Base-by-base conservation (phyloP, 2,797 vertebrate species). In the Gymnoscopelus braueri region DNA sequence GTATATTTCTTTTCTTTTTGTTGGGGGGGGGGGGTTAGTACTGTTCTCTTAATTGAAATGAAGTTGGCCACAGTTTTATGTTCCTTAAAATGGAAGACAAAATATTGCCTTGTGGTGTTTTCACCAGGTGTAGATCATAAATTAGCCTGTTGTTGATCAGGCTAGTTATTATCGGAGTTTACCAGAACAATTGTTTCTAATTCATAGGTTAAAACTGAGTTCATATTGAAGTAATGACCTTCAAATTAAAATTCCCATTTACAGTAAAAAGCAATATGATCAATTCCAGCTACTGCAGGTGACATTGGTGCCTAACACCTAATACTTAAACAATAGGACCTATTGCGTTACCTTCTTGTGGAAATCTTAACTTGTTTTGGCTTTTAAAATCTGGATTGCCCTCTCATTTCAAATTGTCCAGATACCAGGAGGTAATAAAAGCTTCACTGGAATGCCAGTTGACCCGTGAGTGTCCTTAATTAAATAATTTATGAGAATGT, bases 251-350 rank as follows among this genome's bases (percentile, higher is more conserved):
- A 60, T 61, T 84, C 74, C 19, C 77, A 79, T 44, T 44, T 44
- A 44, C 39, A 44, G 8, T 44, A 80, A 70, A 32, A 75, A 70
- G 60, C 70, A 67, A 47, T 68, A 51, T 80, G 69, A 75, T 72
- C 63, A 76, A 32, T 53, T 56, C 23, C 57, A 86, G 77, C 79
- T 76, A 60, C 88, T 73, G 73, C 83, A 74, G 89, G 79, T 70
- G 83, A 87, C 82, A 83, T 80, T 80, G 82, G 85, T 90, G 87
- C 91, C 89, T 89, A 80, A 84, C 44, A 49, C 74, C 74, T 63
- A 72, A 79, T 85, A 82, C 81, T 88, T 67, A 68, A 74, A 67
- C 35, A 69, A 72, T 66, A 71, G 71, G 54, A 72, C 54, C 1
- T 23, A 49, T 63, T 11, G 29, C 60, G 47, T 66, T 65, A 66